phyloP scores from a whole-genome alignment of 2,113 vertebrate genomes.

The Sander lucioperca region DNA sequence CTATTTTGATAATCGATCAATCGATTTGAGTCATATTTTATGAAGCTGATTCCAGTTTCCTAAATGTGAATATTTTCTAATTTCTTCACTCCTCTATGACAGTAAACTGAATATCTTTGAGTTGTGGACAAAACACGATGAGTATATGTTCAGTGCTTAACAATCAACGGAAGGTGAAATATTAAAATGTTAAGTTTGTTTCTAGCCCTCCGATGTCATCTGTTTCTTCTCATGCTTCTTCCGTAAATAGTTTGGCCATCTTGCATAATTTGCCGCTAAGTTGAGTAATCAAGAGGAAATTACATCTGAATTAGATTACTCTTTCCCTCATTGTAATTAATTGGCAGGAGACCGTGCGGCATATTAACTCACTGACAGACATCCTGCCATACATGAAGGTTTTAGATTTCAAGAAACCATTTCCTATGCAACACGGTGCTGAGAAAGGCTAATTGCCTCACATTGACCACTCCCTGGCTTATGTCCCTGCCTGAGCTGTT shows the following conservation, averaged over 20 bases:
- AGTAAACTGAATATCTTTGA: too few species aligned
- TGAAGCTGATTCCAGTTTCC: too few species aligned
- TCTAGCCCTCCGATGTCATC: not conserved
- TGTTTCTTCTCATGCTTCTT: conserved; percentile 15
- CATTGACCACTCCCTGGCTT: conserved; percentile 41
- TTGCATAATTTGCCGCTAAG: conserved; percentile 29
- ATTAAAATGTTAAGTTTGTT: not conserved
- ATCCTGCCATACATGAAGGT: conserved; percentile 61
- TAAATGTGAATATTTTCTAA: too few species aligned
- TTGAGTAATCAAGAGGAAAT: conserved; percentile 69
- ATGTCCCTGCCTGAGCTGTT: conserved; percentile 27
- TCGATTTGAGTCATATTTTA: too few species aligned
- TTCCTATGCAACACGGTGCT: conserved; percentile 45
- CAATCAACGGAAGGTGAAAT: not conserved
- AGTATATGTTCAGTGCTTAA: not conserved
- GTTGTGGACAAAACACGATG: too few species aligned
- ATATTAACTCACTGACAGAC: conserved; percentile 68
- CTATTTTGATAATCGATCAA: too few species aligned
- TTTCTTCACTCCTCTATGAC: too few species aligned
- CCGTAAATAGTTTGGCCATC: conserved; percentile 15
- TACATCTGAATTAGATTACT: conserved; percentile 70
- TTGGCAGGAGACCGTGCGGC: conserved; percentile 55
- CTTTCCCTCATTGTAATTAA: conserved; percentile 68
- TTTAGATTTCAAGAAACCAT: conserved; percentile 55
- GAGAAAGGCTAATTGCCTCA: conserved; percentile 44